Base-by-base conservation (phyloP, 92 coral and sea anemone genomes). In the Micromussa lordhowensis region DNA sequence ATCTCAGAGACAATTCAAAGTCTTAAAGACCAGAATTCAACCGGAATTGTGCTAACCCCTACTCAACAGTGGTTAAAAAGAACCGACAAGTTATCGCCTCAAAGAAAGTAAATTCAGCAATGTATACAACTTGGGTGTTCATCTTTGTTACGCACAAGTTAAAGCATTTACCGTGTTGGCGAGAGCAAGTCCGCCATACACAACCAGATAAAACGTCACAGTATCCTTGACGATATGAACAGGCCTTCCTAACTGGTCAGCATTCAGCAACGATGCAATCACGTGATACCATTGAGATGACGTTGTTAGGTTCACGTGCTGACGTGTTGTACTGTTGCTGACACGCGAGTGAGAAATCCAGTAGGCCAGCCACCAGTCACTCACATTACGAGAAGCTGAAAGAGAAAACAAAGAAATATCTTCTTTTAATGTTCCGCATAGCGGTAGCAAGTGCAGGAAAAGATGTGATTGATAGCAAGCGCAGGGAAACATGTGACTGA, bases 301-400 rank as follows among this genome's bases (percentile, higher is more conserved):
- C 58, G 75, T 9, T 64, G 90, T 55, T 17, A 34, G 17, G 85
- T 86, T 79, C 76, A 38, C 40, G 82, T 64, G 51, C 44, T 73
- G 84, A 86, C 63, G 78, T 17, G 64, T 28, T 78, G 91, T 75
- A n/a, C 53, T 30, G 87, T 76, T 90, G 63, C 55, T 76, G 40
- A 53, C 87, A 34, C 89, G 89, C 14, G 96, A 85, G 86, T 98
- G 99, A 21, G 98, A 96, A 79, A 98, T 98, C 99, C 99, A 98
- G 89, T 98, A 93, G 6, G 99, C 98, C 16, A 98, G 89, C 99
- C 99, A 98, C 99, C 99, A 98, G 81, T 98, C 99, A 22, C 99
- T 94, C 48, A 98, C 84, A 85, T 96, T 98, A 64, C 99, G 99
- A 19, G 99, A 98, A 31, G 98, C 99, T 98, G 84, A 30, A 29